A percentile compares a stretch with the other conserved stretches of the same genome.
These are phyloP conservation scores for Pseudorhombus dupliciocellatus DNA, from an alignment of 2,113 vertebrate genomes.

Conservation along the genomic window DNA sequence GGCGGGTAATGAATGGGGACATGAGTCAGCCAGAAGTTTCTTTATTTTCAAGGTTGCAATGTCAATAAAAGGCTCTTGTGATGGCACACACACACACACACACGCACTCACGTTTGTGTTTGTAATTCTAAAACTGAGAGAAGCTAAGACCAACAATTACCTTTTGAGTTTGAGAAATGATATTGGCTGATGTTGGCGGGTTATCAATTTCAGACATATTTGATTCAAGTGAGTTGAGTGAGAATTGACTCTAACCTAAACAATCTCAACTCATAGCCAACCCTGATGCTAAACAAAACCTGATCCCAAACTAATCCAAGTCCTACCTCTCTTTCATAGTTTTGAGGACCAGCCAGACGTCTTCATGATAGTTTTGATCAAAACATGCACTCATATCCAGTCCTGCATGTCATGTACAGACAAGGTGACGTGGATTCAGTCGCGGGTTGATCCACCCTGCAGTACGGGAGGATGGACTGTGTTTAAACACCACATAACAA, in stretches of 20 bases:
- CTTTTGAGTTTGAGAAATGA: too few species aligned
- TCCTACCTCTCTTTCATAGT: not conserved
- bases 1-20: slow-evolving; percentile 67
- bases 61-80: slow-evolving; percentile 54
- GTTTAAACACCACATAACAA: slow-evolving; percentile 57
- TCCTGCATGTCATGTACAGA: not conserved
- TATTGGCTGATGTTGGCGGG: too few species aligned
- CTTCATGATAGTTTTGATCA: too few species aligned
- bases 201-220: too few species aligned
- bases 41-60: slow-evolving; percentile 63
- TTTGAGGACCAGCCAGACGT: too few species aligned
- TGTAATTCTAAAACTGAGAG: not conserved
- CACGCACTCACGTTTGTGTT: not conserved
- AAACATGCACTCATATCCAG: not conserved
- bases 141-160: not conserved
- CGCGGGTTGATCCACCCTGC: slow-evolving; percentile 10
- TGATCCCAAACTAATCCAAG: not conserved
- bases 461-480: slow-evolving; percentile 31
- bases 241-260: not conserved
- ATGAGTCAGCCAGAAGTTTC: slow-evolving; percentile 63
- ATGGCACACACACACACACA: not conserved
- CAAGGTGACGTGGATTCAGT: slow-evolving; percentile 26
- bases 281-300: too few species aligned
- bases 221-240: not conserved
- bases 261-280: too few species aligned